Base-by-base conservation (phyloP, 2,113 vertebrate genomes). In the Dipodomys ordii region DNA sequence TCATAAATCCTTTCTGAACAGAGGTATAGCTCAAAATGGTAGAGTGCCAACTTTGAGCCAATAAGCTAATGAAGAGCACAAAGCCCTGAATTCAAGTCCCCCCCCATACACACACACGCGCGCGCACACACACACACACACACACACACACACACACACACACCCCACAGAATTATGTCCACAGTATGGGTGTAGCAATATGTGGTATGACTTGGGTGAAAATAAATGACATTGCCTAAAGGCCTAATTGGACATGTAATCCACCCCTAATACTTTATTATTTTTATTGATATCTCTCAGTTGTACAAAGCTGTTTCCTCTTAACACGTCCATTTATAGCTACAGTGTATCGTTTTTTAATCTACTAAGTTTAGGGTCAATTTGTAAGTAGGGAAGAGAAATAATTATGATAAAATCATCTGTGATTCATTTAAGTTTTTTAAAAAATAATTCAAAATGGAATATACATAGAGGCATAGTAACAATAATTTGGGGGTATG, bases 301-400 rank as follows among this genome's bases (percentile, higher is more conserved):
- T 57, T 57, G 53, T 57, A 57, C 13, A 57, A 57, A 16, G 53
- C 53, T 57, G 53, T 57, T 57, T 57, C 53, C 12, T 57, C 16
- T 18, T 57, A 16, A 49, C 15, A 57, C 18, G 53, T 57, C 16
- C 53, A 57, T 57, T 57, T 57, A 57, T 57, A 57, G 15, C 53
- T 57, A 57, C 53, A 57, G 15, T 57, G 53, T 57, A 57, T 57
- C 53, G 15, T 57, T 57, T 57, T 57, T 16, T 16, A 57, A 57
- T 95, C 39, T 67, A 79, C 11, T 44, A 30, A 93, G 49, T 65
- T 73, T 76, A 53, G 57, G 32, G 10, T 80, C 64, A 73, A 6
- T 93, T 93, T 83, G n/a, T 44, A 88, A 32, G 28, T 39, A 83
- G 5, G 3, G 35, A 25, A 77, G 79, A 84, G 23, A 92, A n/a